Percentiles rank a stretch among this genome's conserved stretches.
These are phyloP conservation scores for Meloe dianella DNA, from an alignment of 2,888 invertebrate genomes.

Conservation along the genomic window DNA sequence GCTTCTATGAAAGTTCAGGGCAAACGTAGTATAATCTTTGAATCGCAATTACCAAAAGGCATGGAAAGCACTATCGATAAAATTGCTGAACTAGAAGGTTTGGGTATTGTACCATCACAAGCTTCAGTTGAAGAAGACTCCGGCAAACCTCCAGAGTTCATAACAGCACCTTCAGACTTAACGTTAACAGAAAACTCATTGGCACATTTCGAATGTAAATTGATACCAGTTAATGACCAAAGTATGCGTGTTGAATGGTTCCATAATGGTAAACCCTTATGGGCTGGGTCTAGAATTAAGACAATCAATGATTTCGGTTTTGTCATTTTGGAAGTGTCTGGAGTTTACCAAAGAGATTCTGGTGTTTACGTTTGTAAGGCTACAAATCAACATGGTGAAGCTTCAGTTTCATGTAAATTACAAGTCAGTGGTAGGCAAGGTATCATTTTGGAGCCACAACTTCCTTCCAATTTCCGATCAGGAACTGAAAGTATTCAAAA, in stretches of 20 bases:
- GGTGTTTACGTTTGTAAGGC: conserved; percentile 93
- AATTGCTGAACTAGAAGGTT: conserved; percentile 89
- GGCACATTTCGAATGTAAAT: conserved; percentile 91
- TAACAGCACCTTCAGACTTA: conserved; percentile 85
- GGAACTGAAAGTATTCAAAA: conserved; percentile 91
- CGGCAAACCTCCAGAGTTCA: conserved; percentile 89
- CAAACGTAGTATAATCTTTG: conserved; percentile 88
- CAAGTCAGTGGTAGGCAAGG: conserved; percentile 88
- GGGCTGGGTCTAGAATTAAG: conserved; percentile 90
- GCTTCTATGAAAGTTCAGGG: conserved; percentile 90
- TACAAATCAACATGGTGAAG: conserved; percentile 89
- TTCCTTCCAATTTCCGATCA: conserved; percentile 84
- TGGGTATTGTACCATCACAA: conserved; percentile 73
- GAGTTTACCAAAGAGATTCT: conserved; percentile 91
- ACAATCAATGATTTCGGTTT: conserved; percentile 98
- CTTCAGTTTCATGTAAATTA: conserved; percentile 84
- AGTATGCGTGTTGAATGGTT: conserved; percentile 97
- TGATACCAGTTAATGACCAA: conserved; percentile 88
- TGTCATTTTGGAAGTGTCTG: conserved; percentile 94
- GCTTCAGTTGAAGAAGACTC: conserved; percentile 78
- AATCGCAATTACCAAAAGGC: conserved; percentile 89
- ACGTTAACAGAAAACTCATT: conserved; percentile 84
- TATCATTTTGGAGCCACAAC: conserved; percentile 86
- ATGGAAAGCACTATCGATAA: conserved; percentile 94
- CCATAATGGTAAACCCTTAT: conserved; percentile 93